A percentile compares a stretch with the other conserved stretches of the same genome.
phyloP scores from a whole-genome alignment of 2,797 vertebrate genomes.

The Phrynocephalus forsythii region DNA sequence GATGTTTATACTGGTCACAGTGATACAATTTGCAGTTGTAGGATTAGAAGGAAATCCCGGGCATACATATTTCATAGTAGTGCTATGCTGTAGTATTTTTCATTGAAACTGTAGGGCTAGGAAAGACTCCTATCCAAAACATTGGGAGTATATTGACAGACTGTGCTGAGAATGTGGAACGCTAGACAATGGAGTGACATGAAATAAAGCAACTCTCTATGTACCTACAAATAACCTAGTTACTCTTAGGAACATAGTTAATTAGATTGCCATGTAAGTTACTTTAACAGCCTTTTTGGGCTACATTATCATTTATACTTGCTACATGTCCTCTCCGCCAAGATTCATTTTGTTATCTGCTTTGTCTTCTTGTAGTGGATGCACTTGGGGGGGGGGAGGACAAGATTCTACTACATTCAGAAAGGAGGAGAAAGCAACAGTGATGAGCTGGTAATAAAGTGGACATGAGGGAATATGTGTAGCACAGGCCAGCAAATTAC shows the following conservation, averaged over 20 bases:
- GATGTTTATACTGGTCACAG: slow-evolving; percentile 10
- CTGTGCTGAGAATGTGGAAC: too few species aligned
- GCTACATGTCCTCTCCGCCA: background rate
- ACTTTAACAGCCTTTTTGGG: background rate
- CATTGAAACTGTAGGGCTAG: background rate
- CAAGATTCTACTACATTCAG: too few species aligned
- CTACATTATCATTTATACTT: background rate
- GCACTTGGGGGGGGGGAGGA: too few species aligned
- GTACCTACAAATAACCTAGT: too few species aligned
- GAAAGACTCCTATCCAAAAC: too few species aligned
- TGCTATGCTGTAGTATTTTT: background rate
- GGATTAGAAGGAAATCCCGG: slow-evolving; percentile 67
- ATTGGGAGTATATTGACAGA: too few species aligned
- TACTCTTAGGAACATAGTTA: too few species aligned
- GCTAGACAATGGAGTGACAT: too few species aligned
- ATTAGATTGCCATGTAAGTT: too few species aligned
- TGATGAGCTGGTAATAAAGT: background rate
- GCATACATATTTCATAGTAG: slow-evolving; percentile 45
- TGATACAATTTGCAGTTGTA: slow-evolving; percentile 64
- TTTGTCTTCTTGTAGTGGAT: background rate
- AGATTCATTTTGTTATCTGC: background rate
- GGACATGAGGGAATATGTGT: background rate
- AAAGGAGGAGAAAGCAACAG: too few species aligned
- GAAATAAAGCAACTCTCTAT: too few species aligned
- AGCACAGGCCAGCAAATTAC: too few species aligned